Percentiles rank a stretch among this genome's conserved stretches.
These are phyloP conservation scores for Drosophila ezoana DNA, from an alignment of 2,888 invertebrate genomes.

Conservation along the genomic window DNA sequence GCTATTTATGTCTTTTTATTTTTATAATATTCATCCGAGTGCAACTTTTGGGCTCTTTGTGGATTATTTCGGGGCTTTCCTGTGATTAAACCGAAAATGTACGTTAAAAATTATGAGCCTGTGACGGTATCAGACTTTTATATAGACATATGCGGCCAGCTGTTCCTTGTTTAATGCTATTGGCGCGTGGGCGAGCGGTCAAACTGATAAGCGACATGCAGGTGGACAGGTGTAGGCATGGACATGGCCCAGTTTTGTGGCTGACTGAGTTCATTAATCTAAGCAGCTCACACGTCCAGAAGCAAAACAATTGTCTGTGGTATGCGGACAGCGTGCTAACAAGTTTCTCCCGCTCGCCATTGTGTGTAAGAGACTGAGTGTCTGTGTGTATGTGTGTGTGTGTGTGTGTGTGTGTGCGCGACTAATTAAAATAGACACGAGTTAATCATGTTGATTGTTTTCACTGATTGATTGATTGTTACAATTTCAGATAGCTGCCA, in stretches of 20 bases:
- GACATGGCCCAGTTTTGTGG: slow-evolving; percentile 43
- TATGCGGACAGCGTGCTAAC: slow-evolving; percentile 56
- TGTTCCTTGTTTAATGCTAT: slow-evolving; percentile 2
- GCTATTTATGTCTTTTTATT: slow-evolving; percentile 73
- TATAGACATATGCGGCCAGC: slow-evolving; percentile 5
- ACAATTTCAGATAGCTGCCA: slow-evolving; percentile 33
- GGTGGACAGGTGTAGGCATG: slow-evolving; percentile 19
- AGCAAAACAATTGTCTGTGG: slow-evolving; percentile 44
- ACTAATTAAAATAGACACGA: slow-evolving; percentile 80
- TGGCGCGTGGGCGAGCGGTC: background rate
- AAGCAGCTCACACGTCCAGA: slow-evolving; percentile 49
- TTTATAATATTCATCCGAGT: slow-evolving; percentile 52
- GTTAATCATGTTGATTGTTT: slow-evolving; percentile 81
- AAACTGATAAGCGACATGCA: slow-evolving; percentile 48
- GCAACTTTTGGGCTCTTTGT: slow-evolving; percentile 20
- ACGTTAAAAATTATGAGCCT: slow-evolving; percentile 54
- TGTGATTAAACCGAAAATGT: slow-evolving; percentile 11
- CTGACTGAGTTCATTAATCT: slow-evolving; percentile 59
- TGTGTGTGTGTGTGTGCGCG: slow-evolving; percentile 8
- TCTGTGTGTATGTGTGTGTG: background rate
- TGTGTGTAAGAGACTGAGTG: background rate
- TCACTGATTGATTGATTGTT: slow-evolving; percentile 76
- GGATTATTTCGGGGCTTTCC: slow-evolving; percentile 24
- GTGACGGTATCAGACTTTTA: slow-evolving; percentile 30
- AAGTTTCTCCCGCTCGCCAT: slow-evolving; percentile 56